phyloP scores from a whole-genome alignment of 2,888 invertebrate species.

The Octonoba sinensis region DNA sequence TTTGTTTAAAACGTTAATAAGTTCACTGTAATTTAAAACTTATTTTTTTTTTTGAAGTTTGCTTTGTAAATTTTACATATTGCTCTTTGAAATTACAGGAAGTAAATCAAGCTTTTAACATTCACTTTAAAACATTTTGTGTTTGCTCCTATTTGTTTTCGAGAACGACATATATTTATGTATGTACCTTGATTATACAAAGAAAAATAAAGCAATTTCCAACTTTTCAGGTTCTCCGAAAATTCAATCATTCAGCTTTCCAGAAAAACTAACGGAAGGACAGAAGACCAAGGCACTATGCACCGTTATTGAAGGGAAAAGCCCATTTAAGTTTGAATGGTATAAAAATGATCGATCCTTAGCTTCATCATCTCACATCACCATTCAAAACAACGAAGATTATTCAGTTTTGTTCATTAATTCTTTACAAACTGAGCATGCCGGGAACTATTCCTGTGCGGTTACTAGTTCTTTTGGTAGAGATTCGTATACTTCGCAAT shows the following conservation, averaged over 20 bases:
- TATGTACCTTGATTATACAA: too few species aligned
- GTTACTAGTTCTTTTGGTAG: constrained; percentile 42
- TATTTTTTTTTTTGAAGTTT: too few species aligned
- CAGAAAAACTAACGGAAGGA: constrained; percentile 38
- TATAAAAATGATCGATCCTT: constrained; percentile 39
- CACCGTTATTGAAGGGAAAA: constrained; percentile 26
- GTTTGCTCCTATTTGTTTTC: too few species aligned
- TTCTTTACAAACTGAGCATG: constrained; percentile 22
- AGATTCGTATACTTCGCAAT: constrained; percentile 35
- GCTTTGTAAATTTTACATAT: too few species aligned
- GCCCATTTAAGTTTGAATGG: constrained; percentile 55
- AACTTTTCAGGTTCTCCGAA: constrained; percentile 28
- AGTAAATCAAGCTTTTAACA: too few species aligned
- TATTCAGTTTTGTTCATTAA: constrained; percentile 41
- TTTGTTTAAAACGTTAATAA: too few species aligned
- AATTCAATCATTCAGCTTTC: constrained; percentile 52
- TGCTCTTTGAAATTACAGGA: too few species aligned
- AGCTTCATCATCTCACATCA: not conserved
- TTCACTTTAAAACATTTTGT: too few species aligned
- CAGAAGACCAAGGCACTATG: constrained; percentile 46
- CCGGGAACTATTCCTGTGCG: constrained; percentile 59
- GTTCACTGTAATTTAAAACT: too few species aligned
- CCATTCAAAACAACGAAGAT: constrained; percentile 43
- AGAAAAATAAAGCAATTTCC: not conserved
- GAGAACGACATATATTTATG: too few species aligned